Evolutionary conservation across 2,113 vertebrate species (phyloP), one percentile per base, ranked within the genome.

Genomic region (Hypocryptadius cinnamomeus): DNA sequence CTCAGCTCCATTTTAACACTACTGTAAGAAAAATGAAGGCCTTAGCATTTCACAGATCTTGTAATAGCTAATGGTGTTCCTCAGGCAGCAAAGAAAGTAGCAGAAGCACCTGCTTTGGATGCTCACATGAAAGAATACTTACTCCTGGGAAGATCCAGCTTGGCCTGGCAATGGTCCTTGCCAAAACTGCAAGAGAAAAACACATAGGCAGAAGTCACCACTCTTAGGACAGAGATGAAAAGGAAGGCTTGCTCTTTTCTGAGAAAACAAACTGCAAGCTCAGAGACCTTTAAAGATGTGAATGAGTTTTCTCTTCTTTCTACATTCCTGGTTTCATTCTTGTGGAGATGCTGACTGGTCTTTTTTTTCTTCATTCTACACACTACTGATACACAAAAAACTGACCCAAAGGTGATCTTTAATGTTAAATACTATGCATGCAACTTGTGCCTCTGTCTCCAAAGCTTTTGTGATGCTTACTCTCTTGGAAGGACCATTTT

Each of bases 71-170:
- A 20, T 31, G 19, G 8, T 61, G 44, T 12, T 73, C 22, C 44
- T 74, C 6, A 37, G 56, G 50, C 24, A 90, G 33, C 28, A 69
- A 9, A 90, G 50, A 23, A 91, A 82, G 54, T 37, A 66, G 39
- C 31, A 66, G 30, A 70, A 79, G 15, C 51, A 80, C 17, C 42
- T 45, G 33, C 30, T 93, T 18, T 65, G 54, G 30, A 79, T 47
- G 77, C 33, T 79, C 15, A 64, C 39, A 13, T 17, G 30, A 90
- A 85, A 45, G 54, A 95, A 94, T 97, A 98, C 99, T 98, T 98
- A 99, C 99, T 99, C 98, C 61, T 99, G 98, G 91, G 98, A 98
- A 42, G 98, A 97, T 80, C 98, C 98, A 47, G 98, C 98, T 97
- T 99, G 99, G 92, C 98, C 98, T 71, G 98, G 97, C 95, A 99